Conservation (phyloP, 1,140 invertebrate species). For the Popillia japonica region DNA sequence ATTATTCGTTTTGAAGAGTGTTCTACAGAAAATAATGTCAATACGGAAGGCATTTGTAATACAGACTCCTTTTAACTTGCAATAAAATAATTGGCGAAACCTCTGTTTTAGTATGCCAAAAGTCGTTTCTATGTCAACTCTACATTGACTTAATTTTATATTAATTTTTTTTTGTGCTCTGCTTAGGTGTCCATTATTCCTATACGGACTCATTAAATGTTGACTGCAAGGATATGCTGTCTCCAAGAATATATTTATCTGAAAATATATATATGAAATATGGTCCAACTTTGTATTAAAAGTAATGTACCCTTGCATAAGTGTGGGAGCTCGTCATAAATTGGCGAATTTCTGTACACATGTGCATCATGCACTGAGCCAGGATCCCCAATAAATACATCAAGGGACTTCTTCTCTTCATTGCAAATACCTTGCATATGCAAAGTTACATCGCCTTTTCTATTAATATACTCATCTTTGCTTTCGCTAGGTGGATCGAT, state of each 20-base stretch:
- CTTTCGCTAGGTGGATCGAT: too few relatives aligned
- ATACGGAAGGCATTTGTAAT: too few relatives aligned
- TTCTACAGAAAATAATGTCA: too few relatives aligned
- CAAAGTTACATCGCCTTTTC: not conserved
- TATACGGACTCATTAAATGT: conserved; percentile 42
- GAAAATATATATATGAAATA: not conserved
- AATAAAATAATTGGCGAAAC: conserved; percentile 47
- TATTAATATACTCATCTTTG: not conserved
- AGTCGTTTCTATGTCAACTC: conserved; percentile 41
- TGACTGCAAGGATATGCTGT: conserved; percentile 42
- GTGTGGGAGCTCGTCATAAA: conserved; percentile 37
- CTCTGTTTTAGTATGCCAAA: conserved; percentile 47
- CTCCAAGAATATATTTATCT: conserved; percentile 37
- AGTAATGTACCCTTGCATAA: not conserved
- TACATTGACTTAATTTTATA: conserved; percentile 12
- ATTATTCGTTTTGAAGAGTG: too few relatives aligned
- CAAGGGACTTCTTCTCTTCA: conserved; percentile 32
- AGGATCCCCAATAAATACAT: conserved; percentile 18
- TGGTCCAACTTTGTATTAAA: not conserved
- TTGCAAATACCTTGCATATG: conserved; percentile 13
- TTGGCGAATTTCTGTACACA: conserved; percentile 14
- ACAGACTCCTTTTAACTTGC: too few relatives aligned
- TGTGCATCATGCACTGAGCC: conserved; percentile 19
- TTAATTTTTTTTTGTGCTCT: conserved; percentile 40
- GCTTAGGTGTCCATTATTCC: conserved; percentile 43